Base-by-base conservation (phyloP, 2,888 invertebrate genomes). In the Megalurothrips usitatus region DNA sequence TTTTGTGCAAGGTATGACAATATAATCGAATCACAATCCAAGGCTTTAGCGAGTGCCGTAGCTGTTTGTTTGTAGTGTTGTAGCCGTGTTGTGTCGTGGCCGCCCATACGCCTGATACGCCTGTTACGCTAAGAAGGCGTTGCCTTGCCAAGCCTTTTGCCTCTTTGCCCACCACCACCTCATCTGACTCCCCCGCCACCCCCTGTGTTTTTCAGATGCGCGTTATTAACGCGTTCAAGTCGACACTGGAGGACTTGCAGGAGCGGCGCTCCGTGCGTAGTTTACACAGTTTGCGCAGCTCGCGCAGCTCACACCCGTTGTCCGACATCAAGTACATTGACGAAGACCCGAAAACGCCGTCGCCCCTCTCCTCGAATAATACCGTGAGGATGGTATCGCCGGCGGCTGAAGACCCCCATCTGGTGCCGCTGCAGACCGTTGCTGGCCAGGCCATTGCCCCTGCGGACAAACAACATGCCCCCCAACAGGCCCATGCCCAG, bases 191-290 rank as follows among this genome's bases (percentile, higher is more conserved):
- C 68, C 68, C 68, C 68, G 68, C 68, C 68, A 26, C 68, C 68
- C 68, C 68, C 83, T 84, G 83, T 90, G 89, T 91, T 91, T 92
- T 95, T 92, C 97, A 99, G 99, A 94, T 99, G 91, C 96, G 99
- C 91, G 99, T 99, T 91, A 98, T 99, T 91, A 96, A 98, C 92
- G 99, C 99, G 89, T 99, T 99, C 96, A 97, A 96, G 92, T 97
- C 97, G 87, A 98, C 95, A 88, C 92, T 99, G 92, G 99, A 99
- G 93, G 99, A 99, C 91, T 91, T 99, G 91, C 98, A 97, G 91
- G 99, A 99, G 91, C 94, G 97, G 87, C 96, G 98, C 89, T 98
- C 97, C 89, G 94, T 97, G 89, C 97, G 98, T 93, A 97, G 97
- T 92, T 93, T 96, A 89, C 96, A 96, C 89, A 96, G 95, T 89